These are phyloP conservation scores for Agonopterix arenella DNA, from an alignment of 2,888 invertebrate genomes.

Conservation along the genomic window DNA sequence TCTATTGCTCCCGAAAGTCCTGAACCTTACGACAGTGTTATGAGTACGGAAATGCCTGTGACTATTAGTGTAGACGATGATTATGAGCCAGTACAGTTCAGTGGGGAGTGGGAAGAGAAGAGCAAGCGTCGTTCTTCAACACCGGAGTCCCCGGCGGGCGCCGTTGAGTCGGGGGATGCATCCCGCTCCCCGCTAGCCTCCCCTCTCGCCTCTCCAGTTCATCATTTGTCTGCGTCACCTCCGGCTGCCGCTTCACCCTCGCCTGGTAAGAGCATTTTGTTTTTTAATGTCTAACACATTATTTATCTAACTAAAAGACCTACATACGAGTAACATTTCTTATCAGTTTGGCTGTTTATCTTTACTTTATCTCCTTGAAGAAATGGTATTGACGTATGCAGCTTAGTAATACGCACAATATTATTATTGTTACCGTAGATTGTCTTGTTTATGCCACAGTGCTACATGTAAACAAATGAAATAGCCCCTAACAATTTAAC, in stretches of 20 bases:
- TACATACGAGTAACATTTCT: slow-evolving; percentile 15
- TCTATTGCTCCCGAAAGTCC: slow-evolving; percentile 31
- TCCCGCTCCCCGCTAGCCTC: slow-evolving; percentile 51
- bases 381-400: slow-evolving; percentile 26
- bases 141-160: slow-evolving; percentile 48
- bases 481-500: no score
- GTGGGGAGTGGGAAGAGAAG: slow-evolving; percentile 56
- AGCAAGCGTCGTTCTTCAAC: slow-evolving; percentile 58
- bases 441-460: no score
- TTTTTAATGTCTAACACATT: no score
- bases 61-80: slow-evolving; percentile 38
- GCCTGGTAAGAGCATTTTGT: slow-evolving; percentile 42
- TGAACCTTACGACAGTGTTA: slow-evolving; percentile 38
- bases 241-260: slow-evolving; percentile 42
- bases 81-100: slow-evolving; percentile 52
- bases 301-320: slow-evolving; percentile 9
- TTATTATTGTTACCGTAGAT: no score
- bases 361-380: slow-evolving; percentile 33
- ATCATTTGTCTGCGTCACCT: slow-evolving; percentile 39
- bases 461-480: no score
- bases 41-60: slow-evolving; percentile 31
- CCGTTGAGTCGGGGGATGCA: slow-evolving; percentile 36
- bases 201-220: slow-evolving; percentile 58
- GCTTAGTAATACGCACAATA: no score
- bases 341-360: slow-evolving; percentile 46